Base-by-base conservation (phyloP, 2,888 invertebrate species). In the Omphaloscelis lunosa region DNA sequence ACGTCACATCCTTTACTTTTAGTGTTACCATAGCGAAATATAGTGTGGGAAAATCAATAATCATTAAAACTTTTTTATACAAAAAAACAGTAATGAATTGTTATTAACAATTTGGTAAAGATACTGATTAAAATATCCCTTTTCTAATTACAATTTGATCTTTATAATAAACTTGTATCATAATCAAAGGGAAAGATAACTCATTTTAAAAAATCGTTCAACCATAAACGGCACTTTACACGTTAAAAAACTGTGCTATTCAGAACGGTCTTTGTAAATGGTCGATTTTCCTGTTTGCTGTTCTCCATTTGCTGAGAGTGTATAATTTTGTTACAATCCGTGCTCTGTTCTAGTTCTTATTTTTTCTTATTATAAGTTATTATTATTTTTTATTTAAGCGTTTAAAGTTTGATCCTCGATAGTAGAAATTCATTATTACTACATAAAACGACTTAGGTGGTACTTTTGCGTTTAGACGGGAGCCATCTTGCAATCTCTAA, bases 401-500 rank as follows among this genome's bases (percentile, higher is more conserved):
- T 93, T 93, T 93, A 89, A 92, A 93, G 92, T 94, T 94, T 93
- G 91, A 90, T 87, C 90, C 86, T 90, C 90, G 90, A 91, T 90
- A 91, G 89, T 92, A 89, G 88, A 91, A 92, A 93, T 92, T 91
- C 85, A 92, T 89, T 92, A 95, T 92, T 94, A 93, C 92, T 95
- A 91, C 94, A 94, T 94, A 94, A 96, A 96, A 96, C 98, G 98
- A 98, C 97, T 97, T 96, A 96, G 97, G 98, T 97, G 97, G 98
- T 98, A 97, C 97, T 97, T 97, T 97, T 97, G 97, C 97, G 97
- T 98, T 97, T 97, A 98, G 97, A 97, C 97, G 98, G 98, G 97
- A 97, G 98, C 98, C 98, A 98, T 98, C 98, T 98, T 98, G 98
- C 98, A 98, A 98, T 98, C 98, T 98, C 97, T 98, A 98, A 98